Conservation (phyloP, 2,113 vertebrate species). For the Cichladusa arquata region DNA sequence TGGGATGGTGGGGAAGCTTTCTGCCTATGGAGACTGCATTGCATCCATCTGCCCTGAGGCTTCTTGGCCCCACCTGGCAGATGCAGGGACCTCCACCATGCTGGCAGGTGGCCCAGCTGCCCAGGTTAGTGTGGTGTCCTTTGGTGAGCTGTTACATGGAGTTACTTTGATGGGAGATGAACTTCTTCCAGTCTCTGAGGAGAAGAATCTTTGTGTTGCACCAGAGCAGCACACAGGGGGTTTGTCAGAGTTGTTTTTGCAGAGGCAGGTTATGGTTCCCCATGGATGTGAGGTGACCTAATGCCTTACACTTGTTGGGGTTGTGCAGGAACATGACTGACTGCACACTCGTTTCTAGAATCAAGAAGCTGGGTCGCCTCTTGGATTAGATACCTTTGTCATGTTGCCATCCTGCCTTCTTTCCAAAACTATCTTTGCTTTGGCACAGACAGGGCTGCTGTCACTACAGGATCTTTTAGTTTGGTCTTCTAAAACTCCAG, state of each 20-base stretch:
- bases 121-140: neutral
- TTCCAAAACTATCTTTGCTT: slow-evolving; percentile 1
- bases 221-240: neutral
- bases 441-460: neutral
- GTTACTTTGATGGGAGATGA: neutral
- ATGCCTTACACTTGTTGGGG: neutral
- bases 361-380: neutral
- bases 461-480: neutral
- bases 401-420: neutral
- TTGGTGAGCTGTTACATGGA: neutral
- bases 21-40: neutral
- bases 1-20: neutral
- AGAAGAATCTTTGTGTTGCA: neutral
- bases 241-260: neutral
- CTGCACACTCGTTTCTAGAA: neutral
- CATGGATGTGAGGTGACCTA: neutral
- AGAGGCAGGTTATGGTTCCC: neutral
- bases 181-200: neutral
- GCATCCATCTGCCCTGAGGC: neutral
- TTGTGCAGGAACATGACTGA: accelerated
- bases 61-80: neutral
- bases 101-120: neutral
- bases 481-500: neutral
- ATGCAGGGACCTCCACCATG: accelerated
- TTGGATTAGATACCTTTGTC: neutral